Conservation (phyloP, 2,888 invertebrate species). For the Atrina japonica region DNA sequence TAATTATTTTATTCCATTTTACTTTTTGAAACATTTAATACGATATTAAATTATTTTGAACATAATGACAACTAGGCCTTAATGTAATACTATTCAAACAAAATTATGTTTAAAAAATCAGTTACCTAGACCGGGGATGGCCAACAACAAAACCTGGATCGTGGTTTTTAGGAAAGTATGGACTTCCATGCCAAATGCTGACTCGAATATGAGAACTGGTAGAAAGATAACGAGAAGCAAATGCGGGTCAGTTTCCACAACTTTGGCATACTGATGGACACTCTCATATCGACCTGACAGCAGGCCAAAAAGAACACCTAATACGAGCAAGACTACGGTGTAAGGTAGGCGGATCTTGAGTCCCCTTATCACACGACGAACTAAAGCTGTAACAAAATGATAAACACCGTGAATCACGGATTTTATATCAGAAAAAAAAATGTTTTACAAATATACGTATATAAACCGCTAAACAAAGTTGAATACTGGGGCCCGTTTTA, state of each 20-base stretch:
- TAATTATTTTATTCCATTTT: no score
- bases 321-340: conserved; percentile 79
- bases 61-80: no score
- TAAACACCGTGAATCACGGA: conserved; percentile 12
- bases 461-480: background rate
- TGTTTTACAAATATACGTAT: background rate
- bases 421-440: background rate
- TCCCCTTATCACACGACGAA: conserved; percentile 60
- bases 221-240: conserved; percentile 79
- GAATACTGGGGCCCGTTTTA: no score
- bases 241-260: conserved; percentile 77
- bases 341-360: conserved; percentile 77
- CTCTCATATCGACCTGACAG: conserved; percentile 55
- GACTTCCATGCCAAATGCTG: conserved; percentile 80
- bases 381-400: conserved; percentile 69
- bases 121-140: conserved; percentile 79
- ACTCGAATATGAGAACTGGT: conserved; percentile 81
- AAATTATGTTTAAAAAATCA: no score
- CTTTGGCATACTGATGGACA: conserved; percentile 62
- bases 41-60: no score
- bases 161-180: conserved; percentile 79
- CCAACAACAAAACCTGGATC: conserved; percentile 76
- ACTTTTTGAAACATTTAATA: no score
- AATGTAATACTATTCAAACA: no score
- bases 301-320: conserved; percentile 77